Conservation (phyloP, 2,797 vertebrate genomes). For the Phrynocephalus guinanensis region DNA sequence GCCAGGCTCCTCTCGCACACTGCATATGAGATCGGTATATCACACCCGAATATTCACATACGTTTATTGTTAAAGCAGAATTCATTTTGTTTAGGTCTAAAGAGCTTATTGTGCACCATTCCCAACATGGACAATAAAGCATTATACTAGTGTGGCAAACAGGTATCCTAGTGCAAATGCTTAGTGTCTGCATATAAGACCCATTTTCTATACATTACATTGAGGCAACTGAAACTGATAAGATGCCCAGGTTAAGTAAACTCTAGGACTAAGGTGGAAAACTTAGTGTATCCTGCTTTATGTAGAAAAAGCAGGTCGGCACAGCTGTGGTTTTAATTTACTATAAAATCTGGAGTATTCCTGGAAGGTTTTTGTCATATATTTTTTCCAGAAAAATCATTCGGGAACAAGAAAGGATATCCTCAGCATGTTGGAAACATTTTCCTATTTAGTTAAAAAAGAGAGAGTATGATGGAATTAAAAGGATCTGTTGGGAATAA, state of each 20-base stretch:
- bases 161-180: neutral
- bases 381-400: slow-evolving; percentile 24
- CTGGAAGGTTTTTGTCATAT: slow-evolving; percentile 13
- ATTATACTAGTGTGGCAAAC: neutral
- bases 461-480: slow-evolving; percentile 29
- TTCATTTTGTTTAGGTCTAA: too few relatives aligned
- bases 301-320: slow-evolving; percentile 9
- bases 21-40: too few relatives aligned
- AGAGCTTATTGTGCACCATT: too few relatives aligned
- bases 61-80: too few relatives aligned
- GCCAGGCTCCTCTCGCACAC: too few relatives aligned
- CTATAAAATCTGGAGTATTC: slow-evolving; percentile 30
- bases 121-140: too few relatives aligned
- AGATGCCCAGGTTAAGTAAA: neutral
- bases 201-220: neutral
- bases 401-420: slow-evolving; percentile 27
- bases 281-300: slow-evolving; percentile 15
- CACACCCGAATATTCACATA: too few relatives aligned
- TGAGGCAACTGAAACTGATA: neutral
- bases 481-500: slow-evolving; percentile 30
- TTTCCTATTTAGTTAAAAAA: slow-evolving; percentile 32
- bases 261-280: neutral
- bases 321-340: slow-evolving; percentile 40
- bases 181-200: neutral
- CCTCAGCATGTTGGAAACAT: slow-evolving; percentile 38